These are phyloP conservation scores for Scomber colias DNA, from an alignment of 2,113 vertebrate species.

Conservation along the genomic window DNA sequence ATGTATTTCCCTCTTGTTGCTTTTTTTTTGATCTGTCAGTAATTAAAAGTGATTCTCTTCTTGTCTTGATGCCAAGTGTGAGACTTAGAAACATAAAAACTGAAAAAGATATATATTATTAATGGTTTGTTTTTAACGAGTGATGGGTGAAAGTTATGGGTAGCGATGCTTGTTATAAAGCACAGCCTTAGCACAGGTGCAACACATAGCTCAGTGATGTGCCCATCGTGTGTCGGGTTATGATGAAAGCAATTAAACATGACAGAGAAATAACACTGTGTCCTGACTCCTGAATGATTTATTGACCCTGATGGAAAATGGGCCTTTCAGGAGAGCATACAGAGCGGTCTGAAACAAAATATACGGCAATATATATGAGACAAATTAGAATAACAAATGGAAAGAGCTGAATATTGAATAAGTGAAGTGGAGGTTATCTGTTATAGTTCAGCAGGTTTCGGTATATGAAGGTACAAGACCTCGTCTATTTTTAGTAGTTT, in stretches of 20 bases:
- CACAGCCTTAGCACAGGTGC: background rate
- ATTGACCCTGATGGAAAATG: slow-evolving; percentile 36
- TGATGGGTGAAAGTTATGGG: background rate
- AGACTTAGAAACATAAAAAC: slow-evolving; percentile 1
- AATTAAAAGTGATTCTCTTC: slow-evolving; percentile 71
- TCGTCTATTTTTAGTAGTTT: background rate
- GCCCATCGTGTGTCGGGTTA: slow-evolving; percentile 17
- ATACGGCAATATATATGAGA: background rate
- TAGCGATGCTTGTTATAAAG: background rate
- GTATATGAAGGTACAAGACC: background rate
- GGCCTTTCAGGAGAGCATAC: background rate
- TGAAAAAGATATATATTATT: background rate
- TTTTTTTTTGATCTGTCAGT: slow-evolving; percentile 38
- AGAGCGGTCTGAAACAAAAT: background rate
- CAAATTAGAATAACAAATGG: background rate
- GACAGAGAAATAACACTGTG: slow-evolving; percentile 33
- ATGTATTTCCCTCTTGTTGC: slow-evolving; percentile 35
- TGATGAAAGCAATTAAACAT: slow-evolving; percentile 52
- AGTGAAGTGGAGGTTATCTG: background rate
- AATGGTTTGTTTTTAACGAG: slow-evolving; percentile 24
- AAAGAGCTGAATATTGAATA: background rate
- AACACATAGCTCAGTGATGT: slow-evolving; percentile 1
- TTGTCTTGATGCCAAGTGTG: slow-evolving; percentile 30
- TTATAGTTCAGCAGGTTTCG: background rate
- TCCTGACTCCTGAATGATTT: slow-evolving; percentile 30